Percentiles rank a stretch among this genome's conserved stretches.
These are phyloP conservation scores for Graphium colonna DNA, from an alignment of 2,888 invertebrate genomes.

Conservation along the genomic window DNA sequence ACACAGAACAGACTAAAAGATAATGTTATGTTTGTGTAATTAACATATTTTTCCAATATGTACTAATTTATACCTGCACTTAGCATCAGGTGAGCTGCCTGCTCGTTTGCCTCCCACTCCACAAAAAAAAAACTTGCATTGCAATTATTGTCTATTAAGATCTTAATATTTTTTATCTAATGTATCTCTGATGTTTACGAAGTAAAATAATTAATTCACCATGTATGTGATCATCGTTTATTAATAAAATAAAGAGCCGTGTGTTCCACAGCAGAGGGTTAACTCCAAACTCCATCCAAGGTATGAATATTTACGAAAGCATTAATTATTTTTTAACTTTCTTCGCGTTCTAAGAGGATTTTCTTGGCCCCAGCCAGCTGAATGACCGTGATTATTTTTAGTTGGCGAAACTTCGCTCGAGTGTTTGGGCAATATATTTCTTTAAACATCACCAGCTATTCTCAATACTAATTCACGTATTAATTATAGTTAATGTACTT, in stretches of 20 bases:
- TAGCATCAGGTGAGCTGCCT: no score
- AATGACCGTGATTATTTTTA: slow-evolving; percentile 55
- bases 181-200: no score
- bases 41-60: no score
- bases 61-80: no score
- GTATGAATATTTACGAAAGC: slow-evolving; percentile 82
- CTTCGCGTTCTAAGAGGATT: slow-evolving; percentile 70
- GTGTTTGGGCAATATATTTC: slow-evolving; percentile 32
- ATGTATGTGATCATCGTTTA: no score
- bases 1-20: no score
- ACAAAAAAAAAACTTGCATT: no score
- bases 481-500: neutral
- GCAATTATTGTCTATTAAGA: no score
- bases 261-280: slow-evolving; percentile 50
- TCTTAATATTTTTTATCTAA: no score
- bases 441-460: slow-evolving; percentile 17
- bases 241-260: slow-evolving; percentile 27
- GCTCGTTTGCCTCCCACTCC: no score
- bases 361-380: slow-evolving; percentile 59
- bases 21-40: no score
- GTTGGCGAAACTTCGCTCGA: slow-evolving; percentile 35
- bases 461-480: neutral
- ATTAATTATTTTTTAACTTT: slow-evolving; percentile 81
- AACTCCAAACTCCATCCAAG: slow-evolving; percentile 72
- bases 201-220: no score